Conservation (phyloP, 2,797 vertebrate genomes). For the Neosilurus hyrtlii region DNA sequence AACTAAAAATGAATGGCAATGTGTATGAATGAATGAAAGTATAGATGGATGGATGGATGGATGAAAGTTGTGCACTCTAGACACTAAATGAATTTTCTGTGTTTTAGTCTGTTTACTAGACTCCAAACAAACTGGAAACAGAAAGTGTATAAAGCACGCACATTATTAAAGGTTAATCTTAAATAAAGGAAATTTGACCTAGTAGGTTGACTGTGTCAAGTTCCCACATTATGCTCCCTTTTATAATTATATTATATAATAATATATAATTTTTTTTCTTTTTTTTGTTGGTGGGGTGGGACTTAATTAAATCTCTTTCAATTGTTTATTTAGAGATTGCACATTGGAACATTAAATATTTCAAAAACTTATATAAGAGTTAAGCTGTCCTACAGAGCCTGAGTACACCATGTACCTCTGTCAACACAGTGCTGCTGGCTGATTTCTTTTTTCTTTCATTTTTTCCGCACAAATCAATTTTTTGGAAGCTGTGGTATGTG, state of each 20-base stretch:
- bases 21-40: neutral
- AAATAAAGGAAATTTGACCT: neutral
- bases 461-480: neutral
- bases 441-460: neutral
- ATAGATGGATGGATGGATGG: neutral
- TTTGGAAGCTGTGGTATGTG: neutral
- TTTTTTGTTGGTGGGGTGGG: neutral
- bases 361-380: constrained; percentile 62
- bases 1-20: neutral
- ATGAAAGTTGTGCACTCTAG: neutral
- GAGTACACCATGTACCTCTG: constrained; percentile 67
- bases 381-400: constrained; percentile 63
- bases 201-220: neutral
- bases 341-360: constrained; percentile 46
- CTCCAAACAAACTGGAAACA: neutral
- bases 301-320: constrained; percentile 37
- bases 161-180: neutral
- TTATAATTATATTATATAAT: no score
- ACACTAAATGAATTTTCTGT: neutral
- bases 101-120: no score
- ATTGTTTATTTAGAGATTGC: constrained; percentile 27
- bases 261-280: no score
- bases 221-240: neutral
- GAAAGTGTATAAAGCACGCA: neutral
- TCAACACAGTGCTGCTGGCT: constrained; percentile 55